Conservation (phyloP, 2,888 invertebrate genomes). For the Luperina nickerlii region DNA sequence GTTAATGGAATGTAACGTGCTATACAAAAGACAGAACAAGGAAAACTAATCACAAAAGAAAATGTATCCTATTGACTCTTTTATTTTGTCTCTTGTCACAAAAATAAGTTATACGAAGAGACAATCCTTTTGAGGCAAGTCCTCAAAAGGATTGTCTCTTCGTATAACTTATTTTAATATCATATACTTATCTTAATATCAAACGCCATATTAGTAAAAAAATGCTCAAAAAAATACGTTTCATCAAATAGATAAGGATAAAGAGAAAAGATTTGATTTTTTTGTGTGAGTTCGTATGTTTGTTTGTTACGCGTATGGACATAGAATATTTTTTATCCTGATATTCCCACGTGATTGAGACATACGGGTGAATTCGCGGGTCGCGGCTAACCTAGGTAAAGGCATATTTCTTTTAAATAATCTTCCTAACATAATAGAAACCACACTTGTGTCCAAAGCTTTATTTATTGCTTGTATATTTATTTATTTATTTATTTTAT, state of each 20-base stretch:
- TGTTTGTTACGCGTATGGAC: neutral
- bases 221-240: slow-evolving; percentile 21
- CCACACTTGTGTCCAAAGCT: no score
- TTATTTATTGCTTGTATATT: no score
- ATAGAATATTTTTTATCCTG: neutral
- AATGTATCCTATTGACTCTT: slow-evolving; percentile 28
- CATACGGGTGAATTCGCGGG: no score
- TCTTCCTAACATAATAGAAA: no score
- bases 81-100: slow-evolving; percentile 7
- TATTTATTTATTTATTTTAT: no score
- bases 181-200: slow-evolving; percentile 44
- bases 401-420: no score
- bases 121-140: slow-evolving; percentile 50
- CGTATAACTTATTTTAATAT: no score
- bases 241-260: neutral
- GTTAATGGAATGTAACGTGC: neutral
- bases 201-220: slow-evolving; percentile 29
- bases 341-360: neutral
- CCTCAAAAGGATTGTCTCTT: no score
- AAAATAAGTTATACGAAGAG: slow-evolving; percentile 26
- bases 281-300: neutral
- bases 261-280: neutral
- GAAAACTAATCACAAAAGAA: slow-evolving; percentile 20
- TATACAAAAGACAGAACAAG: slow-evolving; percentile 6
- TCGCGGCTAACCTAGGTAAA: no score